phyloP scores from a whole-genome alignment of 2,797 vertebrate genomes.

The Graptemys geographica region DNA sequence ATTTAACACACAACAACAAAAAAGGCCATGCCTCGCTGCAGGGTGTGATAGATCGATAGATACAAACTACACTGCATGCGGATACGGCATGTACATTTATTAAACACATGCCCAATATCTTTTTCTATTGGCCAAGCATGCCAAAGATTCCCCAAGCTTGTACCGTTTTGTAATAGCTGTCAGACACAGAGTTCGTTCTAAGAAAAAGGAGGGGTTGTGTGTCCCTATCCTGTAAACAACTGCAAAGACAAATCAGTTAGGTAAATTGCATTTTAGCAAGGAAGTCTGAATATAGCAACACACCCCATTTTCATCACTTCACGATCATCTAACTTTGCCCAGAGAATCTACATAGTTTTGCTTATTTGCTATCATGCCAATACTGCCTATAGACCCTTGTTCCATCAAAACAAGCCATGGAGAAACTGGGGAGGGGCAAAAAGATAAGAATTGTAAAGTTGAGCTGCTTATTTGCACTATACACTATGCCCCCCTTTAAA shows the following conservation, averaged over 20 bases:
- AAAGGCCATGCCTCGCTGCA: neutral
- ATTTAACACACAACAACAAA: neutral
- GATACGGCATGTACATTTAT: neutral
- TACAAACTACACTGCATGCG: no score
- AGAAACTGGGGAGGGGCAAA: neutral
- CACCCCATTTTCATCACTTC: neutral
- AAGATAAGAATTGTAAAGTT: neutral
- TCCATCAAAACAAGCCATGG: neutral
- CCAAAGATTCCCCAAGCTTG: neutral
- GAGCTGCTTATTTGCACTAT: neutral
- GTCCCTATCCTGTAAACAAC: rapidly evolving
- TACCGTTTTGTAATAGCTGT: neutral
- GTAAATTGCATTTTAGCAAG: neutral
- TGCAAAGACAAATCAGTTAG: rapidly evolving
- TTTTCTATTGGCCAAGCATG: neutral
- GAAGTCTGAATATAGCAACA: neutral
- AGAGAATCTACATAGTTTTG: neutral
- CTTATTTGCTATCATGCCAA: neutral
- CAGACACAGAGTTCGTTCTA: neutral
- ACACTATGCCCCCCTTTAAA: neutral
- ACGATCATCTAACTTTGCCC: no score
- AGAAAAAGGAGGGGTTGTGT: neutral
- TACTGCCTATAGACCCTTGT: neutral
- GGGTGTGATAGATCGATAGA: neutral
- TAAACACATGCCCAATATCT: neutral